These are phyloP conservation scores for Magallana nippona DNA, from an alignment of 2,888 invertebrate species.

Conservation along the genomic window DNA sequence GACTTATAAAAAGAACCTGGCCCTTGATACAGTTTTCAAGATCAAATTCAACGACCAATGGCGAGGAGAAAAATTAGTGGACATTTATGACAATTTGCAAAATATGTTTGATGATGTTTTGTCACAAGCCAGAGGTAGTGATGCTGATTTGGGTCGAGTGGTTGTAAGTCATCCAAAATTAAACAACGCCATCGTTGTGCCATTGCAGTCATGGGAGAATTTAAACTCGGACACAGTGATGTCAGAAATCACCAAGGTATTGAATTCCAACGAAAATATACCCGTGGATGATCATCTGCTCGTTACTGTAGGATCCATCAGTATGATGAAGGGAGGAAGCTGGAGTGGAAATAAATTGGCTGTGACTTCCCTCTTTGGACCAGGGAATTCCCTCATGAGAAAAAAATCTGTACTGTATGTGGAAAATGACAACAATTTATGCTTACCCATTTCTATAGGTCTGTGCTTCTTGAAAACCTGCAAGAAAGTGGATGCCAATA, in stretches of 20 bases:
- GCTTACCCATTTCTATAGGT: constrained; percentile 44
- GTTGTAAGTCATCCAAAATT: constrained; percentile 46
- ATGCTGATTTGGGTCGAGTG: constrained; percentile 48
- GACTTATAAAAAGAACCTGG: constrained; percentile 37
- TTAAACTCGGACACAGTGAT: constrained; percentile 48
- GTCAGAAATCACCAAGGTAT: constrained; percentile 47
- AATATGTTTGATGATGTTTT: constrained; percentile 31
- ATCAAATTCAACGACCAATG: constrained; percentile 31
- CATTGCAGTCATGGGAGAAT: constrained; percentile 50
- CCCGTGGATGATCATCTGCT: constrained; percentile 43
- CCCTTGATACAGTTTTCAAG: constrained; percentile 31
- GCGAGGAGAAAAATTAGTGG: constrained; percentile 18
- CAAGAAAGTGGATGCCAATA: constrained; percentile 37
- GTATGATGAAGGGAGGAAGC: constrained; percentile 42
- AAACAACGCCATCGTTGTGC: constrained; percentile 55
- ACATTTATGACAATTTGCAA: constrained; percentile 26
- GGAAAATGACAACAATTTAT: constrained; percentile 43
- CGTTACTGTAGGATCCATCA: constrained; percentile 45
- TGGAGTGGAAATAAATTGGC: constrained; percentile 42
- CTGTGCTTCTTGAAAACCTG: constrained; percentile 40
- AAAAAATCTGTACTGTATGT: constrained; percentile 48
- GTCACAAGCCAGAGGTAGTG: constrained; percentile 46
- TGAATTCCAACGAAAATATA: constrained; percentile 48
- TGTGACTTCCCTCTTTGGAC: constrained; percentile 45
- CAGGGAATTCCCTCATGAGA: constrained; percentile 38